A percentile compares a stretch with the other conserved stretches of the same genome.
Conservation (phyloP, 2,797 vertebrate genomes). For the Bovichtus variegatus region DNA sequence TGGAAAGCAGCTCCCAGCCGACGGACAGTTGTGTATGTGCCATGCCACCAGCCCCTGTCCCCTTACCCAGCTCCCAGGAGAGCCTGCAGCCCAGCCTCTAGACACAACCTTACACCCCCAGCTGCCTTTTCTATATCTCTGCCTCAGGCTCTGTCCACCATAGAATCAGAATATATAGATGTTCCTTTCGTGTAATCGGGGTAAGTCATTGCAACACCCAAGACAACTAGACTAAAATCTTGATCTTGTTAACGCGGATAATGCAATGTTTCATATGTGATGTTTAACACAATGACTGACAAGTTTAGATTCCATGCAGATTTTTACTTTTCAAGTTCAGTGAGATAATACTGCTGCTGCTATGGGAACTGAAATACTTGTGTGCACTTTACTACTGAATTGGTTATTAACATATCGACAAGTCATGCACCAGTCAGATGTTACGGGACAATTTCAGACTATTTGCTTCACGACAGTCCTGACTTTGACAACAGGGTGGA, state of each 20-base stretch:
- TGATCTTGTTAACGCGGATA: not conserved
- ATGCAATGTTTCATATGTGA: not conserved
- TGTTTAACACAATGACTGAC: not conserved
- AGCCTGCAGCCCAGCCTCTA: constrained; percentile 45
- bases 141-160: constrained; percentile 31
- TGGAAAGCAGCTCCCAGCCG: constrained; percentile 42
- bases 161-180: constrained; percentile 21
- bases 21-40: constrained; percentile 62
- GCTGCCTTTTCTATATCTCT: constrained; percentile 50
- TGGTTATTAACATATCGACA: not conserved
- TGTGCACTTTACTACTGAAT: not conserved
- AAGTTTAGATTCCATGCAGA: not conserved
- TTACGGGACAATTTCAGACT: not conserved
- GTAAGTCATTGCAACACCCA: constrained; percentile 10
- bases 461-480: not conserved
- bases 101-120: constrained; percentile 57
- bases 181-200: constrained; percentile 10
- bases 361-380: not conserved
- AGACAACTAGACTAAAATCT: constrained; percentile 8
- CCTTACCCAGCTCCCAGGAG: constrained; percentile 62
- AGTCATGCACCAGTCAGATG: not conserved
- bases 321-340: not conserved
- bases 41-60: constrained; percentile 51
- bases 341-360: not conserved
- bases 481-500: not conserved